These are phyloP conservation scores for Piaya cayana DNA, from an alignment of 2,113 vertebrate genomes.

Conservation along the genomic window DNA sequence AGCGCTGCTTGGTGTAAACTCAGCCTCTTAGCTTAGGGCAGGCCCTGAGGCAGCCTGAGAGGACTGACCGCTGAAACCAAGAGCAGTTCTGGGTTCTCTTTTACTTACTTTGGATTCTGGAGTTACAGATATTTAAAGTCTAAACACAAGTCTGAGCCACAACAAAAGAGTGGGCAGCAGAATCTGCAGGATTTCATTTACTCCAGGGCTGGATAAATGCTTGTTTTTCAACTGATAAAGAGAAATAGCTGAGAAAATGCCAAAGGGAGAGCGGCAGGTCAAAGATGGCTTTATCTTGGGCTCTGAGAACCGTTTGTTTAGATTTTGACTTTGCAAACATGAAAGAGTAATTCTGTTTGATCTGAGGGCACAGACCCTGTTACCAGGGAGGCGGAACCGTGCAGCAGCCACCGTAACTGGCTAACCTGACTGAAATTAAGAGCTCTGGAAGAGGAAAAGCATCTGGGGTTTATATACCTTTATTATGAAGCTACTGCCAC, in stretches of 20 bases:
- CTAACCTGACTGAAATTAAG: neutral
- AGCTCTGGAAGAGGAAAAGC: neutral
- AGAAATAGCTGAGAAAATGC: neutral
- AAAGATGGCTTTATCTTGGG: neutral
- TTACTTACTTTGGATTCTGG: neutral
- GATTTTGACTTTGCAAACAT: neutral
- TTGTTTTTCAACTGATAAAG: neutral
- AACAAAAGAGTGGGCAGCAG: neutral
- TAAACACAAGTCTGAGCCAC: neutral
- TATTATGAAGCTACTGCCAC: neutral
- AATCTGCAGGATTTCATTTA: neutral
- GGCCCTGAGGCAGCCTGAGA: neutral
- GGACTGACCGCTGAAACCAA: neutral
- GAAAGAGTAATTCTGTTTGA: neutral
- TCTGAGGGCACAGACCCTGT: neutral
- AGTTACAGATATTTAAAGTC: neutral
- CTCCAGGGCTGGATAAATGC: neutral
- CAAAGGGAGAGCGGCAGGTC: neutral
- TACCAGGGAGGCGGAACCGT: neutral
- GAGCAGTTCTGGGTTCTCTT: neutral
- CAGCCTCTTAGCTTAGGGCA: neutral
- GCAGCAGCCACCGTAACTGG: neutral
- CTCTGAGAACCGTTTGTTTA: neutral
- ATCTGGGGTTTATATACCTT: neutral
- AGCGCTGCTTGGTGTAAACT: neutral